These are phyloP conservation scores for Meda fulgida DNA, from an alignment of 2,797 vertebrate genomes.

Conservation along the genomic window DNA sequence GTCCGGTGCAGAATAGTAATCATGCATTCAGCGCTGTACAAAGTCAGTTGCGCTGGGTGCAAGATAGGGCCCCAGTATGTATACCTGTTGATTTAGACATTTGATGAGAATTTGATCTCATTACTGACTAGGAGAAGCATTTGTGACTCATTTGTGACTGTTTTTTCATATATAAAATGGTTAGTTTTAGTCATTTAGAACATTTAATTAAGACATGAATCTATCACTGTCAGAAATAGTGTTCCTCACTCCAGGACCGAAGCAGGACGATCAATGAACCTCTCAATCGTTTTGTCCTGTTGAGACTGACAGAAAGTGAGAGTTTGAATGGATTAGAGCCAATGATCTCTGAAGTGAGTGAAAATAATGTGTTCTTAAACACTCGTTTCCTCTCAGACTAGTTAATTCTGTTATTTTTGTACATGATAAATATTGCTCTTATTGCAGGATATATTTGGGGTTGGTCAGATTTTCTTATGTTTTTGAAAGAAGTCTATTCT, in stretches of 20 bases:
- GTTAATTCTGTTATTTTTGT: background rate
- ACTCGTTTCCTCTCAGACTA: background rate
- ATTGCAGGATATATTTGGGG: background rate
- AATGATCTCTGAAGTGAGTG: background rate
- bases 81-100: too few relatives aligned
- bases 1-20: too few relatives aligned
- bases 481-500: background rate
- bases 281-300: background rate
- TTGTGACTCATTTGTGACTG: background rate
- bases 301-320: background rate
- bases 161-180: background rate
- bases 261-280: conserved; percentile 2
- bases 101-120: background rate
- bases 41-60: too few relatives aligned
- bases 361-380: background rate
- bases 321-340: background rate
- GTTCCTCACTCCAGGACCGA: background rate
- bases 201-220: background rate
- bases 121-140: background rate
- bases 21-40: too few relatives aligned
- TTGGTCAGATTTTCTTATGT: background rate
- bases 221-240: background rate
- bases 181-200: background rate
- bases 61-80: too few relatives aligned
- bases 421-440: background rate